Evolutionary conservation across 2,113 vertebrate genomes (phyloP), one percentile per base, ranked within the genome.

Genomic region (Mus musculus): DNA sequence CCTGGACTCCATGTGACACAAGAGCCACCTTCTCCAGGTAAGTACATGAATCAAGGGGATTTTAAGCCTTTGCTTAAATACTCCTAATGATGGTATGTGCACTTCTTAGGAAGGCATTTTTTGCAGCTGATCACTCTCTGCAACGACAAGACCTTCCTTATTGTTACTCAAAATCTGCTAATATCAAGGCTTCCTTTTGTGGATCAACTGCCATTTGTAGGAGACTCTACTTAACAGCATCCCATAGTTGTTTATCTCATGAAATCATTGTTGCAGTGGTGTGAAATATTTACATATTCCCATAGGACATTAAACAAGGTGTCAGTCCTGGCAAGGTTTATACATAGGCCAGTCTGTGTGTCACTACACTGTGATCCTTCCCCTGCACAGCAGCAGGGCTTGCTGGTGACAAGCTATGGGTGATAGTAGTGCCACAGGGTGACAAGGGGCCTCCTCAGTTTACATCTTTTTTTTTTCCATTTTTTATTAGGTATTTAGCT

Each of bases 181-280:
- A 90, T 5, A 10, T 19, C 46, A 89, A 71, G 22, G 9, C 30
- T 76, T 33, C 28, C 0, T 0, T 10, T 42, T 56, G 13, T 24
- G 19, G 12, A 78, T 4, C 3, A 26, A 78, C 54, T 36, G 36
- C 12, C 7, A 0, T 4, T 12, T n/a, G 7, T 56, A 49, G 78
- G 30, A 8, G n/a, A 49, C 24, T 11, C 5, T 24, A 0, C 33
- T 54, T 59, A 4, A 4, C 42, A 85, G 26, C 1, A 0, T n/a
- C 20, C 11, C n/a, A 19, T 2, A 24, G 13, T 28, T 84, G n/a
- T 76, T 76, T 8, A 28, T 20, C 3, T 77, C 30, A 2, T 30
- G 63, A 76, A 67, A 33, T 49, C 80, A 61, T 63, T 22, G 9
- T 5, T 72, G 61, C 67, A 82, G 39, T 28, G 17, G 75, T 16